These are phyloP conservation scores for Gasterosteus aculeatus DNA, from an alignment of 2,113 vertebrate species.

Conservation along the genomic window DNA sequence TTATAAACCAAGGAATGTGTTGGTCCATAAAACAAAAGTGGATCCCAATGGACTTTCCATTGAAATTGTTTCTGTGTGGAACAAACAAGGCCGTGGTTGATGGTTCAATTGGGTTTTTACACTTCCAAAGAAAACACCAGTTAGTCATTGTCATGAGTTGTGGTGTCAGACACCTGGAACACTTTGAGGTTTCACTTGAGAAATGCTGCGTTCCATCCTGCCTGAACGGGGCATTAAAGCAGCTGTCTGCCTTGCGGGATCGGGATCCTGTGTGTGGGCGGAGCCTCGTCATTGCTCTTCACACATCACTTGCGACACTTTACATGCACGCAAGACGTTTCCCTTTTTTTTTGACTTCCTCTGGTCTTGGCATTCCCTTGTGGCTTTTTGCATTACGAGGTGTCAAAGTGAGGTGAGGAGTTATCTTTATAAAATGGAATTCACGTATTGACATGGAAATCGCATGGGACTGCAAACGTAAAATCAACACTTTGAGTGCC, in stretches of 20 bases:
- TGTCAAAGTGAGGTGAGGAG: conserved; percentile 8
- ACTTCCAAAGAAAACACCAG: background rate
- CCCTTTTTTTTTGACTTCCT: background rate
- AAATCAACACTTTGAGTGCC: conserved; percentile 13
- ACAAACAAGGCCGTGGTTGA: background rate
- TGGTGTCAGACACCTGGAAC: background rate
- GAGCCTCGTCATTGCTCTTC: background rate
- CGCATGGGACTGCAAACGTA: background rate
- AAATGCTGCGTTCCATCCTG: too few relatives aligned
- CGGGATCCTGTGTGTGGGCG: background rate
- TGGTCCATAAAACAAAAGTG: background rate
- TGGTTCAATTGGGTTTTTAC: background rate
- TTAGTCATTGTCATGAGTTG: background rate
- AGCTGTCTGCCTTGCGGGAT: background rate
- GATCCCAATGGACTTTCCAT: background rate
- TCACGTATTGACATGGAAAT: background rate
- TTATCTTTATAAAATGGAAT: conserved; percentile 22
- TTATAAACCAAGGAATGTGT: background rate
- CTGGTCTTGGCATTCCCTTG: background rate
- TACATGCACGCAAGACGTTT: background rate
- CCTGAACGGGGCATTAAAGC: background rate
- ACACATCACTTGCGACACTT: background rate
- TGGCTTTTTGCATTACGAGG: conserved; percentile 26
- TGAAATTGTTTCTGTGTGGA: background rate
- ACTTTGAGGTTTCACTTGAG: background rate